Evolutionary conservation across 2,797 vertebrate genomes (phyloP), one percentile per base, ranked within the genome.

Genomic region (Rhinatrema bivittatum): DNA sequence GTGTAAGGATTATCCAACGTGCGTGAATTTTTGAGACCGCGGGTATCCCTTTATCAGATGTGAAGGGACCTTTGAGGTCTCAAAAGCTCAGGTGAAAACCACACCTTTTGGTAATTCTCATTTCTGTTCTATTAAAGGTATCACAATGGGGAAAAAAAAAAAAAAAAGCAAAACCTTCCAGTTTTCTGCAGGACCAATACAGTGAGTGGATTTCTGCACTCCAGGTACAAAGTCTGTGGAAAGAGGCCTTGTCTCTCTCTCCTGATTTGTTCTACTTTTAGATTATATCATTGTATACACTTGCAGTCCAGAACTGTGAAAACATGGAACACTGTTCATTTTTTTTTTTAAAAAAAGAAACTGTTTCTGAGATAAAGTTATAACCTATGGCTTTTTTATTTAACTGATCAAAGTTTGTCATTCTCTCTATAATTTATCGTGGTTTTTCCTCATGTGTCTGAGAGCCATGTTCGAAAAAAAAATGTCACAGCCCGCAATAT

Each of bases 191-290:
- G n/a, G n/a, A n/a, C n/a, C n/a, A n/a, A n/a, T n/a, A n/a, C n/a
- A n/a, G n/a, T n/a, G n/a, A n/a, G n/a, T n/a, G 75, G 42, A 63
- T 72, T 68, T 74, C 71, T 54, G 50, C 39, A 27, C 63, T 56
- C 73, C 66, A 34, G 58, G 41, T 60, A 26, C 44, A 34, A 65
- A 78, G 67, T 78, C 57, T 58, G 14, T 61, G 65, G 48, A n/a
- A 72, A 73, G 57, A 73, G 66, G 61, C 69, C 69, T 79, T 78
- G 78, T 78, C 81, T 74, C 46, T 78, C 60, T 60, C 57, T 1
- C n/a, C n/a, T 17, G 56, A 53, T 68, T 62, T 61, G 52, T 62
- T 71, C 73, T 55, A 67, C 55, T 50, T 76, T 70, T 78, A 63
- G 72, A 65, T 74, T 78, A 78, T 69, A 60, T 71, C 45, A 36